Conservation (phyloP, 2,797 vertebrate species). For the Sphenodon punctatus region DNA sequence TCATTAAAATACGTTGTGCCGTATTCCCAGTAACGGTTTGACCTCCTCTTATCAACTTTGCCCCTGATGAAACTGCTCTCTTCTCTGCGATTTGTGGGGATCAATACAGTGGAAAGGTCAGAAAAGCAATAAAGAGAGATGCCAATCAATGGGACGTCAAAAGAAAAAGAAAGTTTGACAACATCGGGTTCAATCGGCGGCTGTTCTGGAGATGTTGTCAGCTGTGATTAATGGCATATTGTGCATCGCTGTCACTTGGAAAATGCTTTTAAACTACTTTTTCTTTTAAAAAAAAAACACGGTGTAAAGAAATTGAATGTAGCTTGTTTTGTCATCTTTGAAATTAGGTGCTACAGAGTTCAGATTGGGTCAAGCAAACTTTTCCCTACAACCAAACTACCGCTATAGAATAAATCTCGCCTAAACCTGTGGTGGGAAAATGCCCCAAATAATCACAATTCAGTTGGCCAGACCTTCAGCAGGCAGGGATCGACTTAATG, state of each 20-base stretch:
- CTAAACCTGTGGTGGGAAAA: too few relatives aligned
- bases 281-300: too few relatives aligned
- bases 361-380: not conserved
- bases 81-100: slow-evolving; percentile 25
- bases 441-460: too few relatives aligned
- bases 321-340: not conserved
- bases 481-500: too few relatives aligned
- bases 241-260: slow-evolving; percentile 18
- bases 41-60: slow-evolving; percentile 44
- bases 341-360: not conserved
- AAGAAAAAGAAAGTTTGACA: slow-evolving; percentile 67
- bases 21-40: slow-evolving; percentile 3
- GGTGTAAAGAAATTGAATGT: not conserved
- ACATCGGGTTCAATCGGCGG: slow-evolving; percentile 59
- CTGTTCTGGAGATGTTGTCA: slow-evolving; percentile 54
- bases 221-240: slow-evolving; percentile 52
- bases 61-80: not conserved
- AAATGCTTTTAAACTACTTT: slow-evolving; percentile 17
- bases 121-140: slow-evolving; percentile 45
- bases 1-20: not conserved
- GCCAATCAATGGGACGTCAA: slow-evolving; percentile 47
- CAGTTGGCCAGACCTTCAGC: too few relatives aligned
- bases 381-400: not conserved
- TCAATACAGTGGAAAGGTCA: slow-evolving; percentile 62
- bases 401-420: too few relatives aligned